Evolutionary conservation across 2,797 vertebrate species (phyloP).

Genomic region (Remorina albescens): DNA sequence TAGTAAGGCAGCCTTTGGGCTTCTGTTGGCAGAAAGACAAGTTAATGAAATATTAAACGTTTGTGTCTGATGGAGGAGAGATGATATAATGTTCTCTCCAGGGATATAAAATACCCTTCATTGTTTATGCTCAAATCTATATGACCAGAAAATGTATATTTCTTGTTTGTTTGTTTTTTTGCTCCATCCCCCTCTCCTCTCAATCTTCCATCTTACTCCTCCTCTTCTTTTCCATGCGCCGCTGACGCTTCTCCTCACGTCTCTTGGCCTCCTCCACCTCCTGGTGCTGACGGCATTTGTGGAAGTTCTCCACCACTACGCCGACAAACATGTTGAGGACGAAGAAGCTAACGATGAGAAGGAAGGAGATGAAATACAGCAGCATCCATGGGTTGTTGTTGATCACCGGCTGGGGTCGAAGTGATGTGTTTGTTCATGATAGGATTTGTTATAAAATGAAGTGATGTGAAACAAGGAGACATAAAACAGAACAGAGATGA

Average conservation of each 20-base stretch:
- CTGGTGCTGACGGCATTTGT: conserved; percentile 99
- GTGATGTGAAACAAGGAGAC: background rate
- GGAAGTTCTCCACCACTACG: conserved; percentile 99
- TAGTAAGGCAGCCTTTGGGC: conserved; percentile 97
- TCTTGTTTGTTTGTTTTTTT: conserved; percentile 85
- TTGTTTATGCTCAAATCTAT: background rate
- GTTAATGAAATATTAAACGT: too few relatives aligned
- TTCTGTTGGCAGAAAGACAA: conserved; percentile 78
- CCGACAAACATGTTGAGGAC: conserved; percentile 99
- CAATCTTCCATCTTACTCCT: conserved; percentile 88
- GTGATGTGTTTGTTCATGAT: conserved; percentile 13
- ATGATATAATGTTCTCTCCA: background rate
- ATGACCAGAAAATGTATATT: too few relatives aligned
- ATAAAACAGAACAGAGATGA: conserved; percentile 1
- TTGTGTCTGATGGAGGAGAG: background rate
- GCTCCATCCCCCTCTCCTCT: conserved; percentile 54
- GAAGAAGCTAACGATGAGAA: conserved; percentile 99
- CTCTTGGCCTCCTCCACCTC: conserved; percentile 95
- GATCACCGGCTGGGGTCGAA: conserved; percentile 88
- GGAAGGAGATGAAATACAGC: conserved; percentile 99
- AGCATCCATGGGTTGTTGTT: conserved; percentile 99
- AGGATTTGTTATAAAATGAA: conserved; percentile 29
- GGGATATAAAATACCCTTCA: background rate
- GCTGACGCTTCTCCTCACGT: conserved; percentile 93
- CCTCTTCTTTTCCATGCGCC: conserved; percentile 94